Evolutionary conservation across 2,113 vertebrate species (phyloP).

Genomic region (Corythoichthys intestinalis): DNA sequence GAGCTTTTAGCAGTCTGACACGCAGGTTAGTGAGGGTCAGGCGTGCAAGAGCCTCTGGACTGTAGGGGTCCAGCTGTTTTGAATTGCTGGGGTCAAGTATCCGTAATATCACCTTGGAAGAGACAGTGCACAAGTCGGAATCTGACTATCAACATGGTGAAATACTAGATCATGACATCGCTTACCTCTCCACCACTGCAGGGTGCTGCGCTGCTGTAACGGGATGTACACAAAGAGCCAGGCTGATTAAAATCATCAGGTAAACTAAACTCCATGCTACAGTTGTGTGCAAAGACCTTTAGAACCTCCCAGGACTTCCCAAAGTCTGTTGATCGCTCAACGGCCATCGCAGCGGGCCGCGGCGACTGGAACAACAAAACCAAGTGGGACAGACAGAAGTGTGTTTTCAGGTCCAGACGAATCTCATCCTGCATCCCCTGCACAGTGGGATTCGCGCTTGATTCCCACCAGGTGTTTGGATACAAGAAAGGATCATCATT

Average conservation of each 20-base stretch:
- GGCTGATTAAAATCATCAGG: constrained; percentile 74
- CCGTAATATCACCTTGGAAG: constrained; percentile 79
- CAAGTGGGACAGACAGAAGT: constrained; percentile 81
- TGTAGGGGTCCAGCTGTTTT: constrained; percentile 77
- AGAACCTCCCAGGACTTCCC: constrained; percentile 80
- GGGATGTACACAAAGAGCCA: constrained; percentile 81
- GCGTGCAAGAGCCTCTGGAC: constrained; percentile 71
- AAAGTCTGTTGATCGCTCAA: constrained; percentile 82
- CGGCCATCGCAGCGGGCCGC: constrained; percentile 79
- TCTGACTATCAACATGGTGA: background rate
- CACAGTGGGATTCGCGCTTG: constrained; percentile 38
- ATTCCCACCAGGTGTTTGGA: constrained; percentile 84
- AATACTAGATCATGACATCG: background rate
- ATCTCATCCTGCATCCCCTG: constrained; percentile 73
- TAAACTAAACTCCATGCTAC: constrained; percentile 78
- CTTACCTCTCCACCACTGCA: constrained; percentile 86
- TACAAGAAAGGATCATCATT: constrained; percentile 79
- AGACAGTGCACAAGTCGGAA: constrained; percentile 7
- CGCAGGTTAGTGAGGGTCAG: constrained; percentile 83
- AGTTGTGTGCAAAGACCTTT: constrained; percentile 82
- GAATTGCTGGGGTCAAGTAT: constrained; percentile 69
- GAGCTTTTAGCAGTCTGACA: constrained; percentile 78
- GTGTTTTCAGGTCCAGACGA: constrained; percentile 78
- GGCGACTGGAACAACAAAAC: constrained; percentile 82
- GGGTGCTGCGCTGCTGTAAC: constrained; percentile 76